Conservation (phyloP, 2,888 invertebrate species). For the Leptopilina syphax region DNA sequence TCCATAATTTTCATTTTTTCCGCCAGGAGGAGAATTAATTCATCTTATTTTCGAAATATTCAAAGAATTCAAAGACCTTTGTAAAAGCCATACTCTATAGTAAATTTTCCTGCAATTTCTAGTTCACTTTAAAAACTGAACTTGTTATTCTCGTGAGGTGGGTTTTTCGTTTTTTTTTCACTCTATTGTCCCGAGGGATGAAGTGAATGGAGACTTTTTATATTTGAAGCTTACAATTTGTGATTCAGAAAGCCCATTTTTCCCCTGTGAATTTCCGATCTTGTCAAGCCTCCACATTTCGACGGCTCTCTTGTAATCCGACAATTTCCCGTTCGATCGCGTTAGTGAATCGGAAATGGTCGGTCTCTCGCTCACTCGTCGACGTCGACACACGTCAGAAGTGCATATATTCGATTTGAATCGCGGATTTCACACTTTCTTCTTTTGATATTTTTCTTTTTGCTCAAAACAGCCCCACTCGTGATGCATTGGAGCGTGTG, state of each 20-base stretch:
- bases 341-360: slow-evolving; percentile 35
- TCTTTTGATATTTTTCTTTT: background rate
- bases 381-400: slow-evolving; percentile 24
- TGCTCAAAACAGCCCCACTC: no score
- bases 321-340: slow-evolving; percentile 32
- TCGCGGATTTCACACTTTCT: background rate
- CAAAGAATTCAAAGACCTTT: no score
- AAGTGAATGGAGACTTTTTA: background rate
- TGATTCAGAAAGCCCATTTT: background rate
- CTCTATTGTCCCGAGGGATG: background rate
- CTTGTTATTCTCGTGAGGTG: background rate
- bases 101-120: background rate
- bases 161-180: background rate
- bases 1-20: no score
- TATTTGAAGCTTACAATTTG: slow-evolving; percentile 13
- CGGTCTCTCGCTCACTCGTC: background rate
- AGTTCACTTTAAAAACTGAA: background rate
- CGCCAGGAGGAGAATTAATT: no score
- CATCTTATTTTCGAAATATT: no score
- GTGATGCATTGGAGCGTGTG: no score
- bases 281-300: slow-evolving; percentile 18
- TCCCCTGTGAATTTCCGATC: slow-evolving; percentile 7
- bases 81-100: no score
- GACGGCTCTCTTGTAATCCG: slow-evolving; percentile 31
- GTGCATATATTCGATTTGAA: slow-evolving; percentile 28